phyloP scores from a whole-genome alignment of 2,888 invertebrate species.

The Hyposoter didymator region DNA sequence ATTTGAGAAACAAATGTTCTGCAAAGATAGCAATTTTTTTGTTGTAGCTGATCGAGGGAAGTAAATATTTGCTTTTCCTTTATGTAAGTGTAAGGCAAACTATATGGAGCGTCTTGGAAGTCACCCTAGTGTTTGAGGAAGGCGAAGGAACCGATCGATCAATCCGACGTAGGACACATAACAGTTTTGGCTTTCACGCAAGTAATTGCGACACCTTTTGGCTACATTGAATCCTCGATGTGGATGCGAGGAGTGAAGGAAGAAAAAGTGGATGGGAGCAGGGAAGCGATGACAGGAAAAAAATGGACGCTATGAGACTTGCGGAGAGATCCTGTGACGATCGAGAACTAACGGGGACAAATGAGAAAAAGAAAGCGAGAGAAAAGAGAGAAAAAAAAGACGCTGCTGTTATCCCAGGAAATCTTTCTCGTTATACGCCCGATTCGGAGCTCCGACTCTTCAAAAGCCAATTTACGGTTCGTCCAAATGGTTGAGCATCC shows the following conservation, averaged over 20 bases:
- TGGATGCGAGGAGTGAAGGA: neutral
- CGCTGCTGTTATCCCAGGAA: constrained; percentile 24
- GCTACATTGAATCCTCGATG: constrained; percentile 18
- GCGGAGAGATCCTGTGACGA: constrained; percentile 74
- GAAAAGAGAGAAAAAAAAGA: constrained; percentile 15
- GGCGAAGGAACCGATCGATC: constrained; percentile 73
- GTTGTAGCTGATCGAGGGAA: neutral
- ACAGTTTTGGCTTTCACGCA: constrained; percentile 37
- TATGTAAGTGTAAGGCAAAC: neutral
- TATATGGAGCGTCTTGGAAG: constrained; percentile 43
- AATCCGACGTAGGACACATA: constrained; percentile 59
- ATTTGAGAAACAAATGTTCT: neutral
- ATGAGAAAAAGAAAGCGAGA: neutral
- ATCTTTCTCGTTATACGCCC: constrained; percentile 17
- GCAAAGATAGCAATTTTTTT: neutral
- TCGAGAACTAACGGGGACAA: constrained; percentile 54
- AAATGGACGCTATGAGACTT: constrained; percentile 67
- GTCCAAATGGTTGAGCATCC: constrained; percentile 49
- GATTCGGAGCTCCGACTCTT: constrained; percentile 40
- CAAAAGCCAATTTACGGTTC: constrained; percentile 65
- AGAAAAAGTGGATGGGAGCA: constrained; percentile 31
- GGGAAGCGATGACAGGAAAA: constrained; percentile 51
- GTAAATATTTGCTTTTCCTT: neutral
- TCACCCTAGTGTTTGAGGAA: constrained; percentile 37
- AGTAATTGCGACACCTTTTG: constrained; percentile 63